Conservation (phyloP, 35 echinoderm and acorn worm genomes). For the Nesometra sesokonis region DNA sequence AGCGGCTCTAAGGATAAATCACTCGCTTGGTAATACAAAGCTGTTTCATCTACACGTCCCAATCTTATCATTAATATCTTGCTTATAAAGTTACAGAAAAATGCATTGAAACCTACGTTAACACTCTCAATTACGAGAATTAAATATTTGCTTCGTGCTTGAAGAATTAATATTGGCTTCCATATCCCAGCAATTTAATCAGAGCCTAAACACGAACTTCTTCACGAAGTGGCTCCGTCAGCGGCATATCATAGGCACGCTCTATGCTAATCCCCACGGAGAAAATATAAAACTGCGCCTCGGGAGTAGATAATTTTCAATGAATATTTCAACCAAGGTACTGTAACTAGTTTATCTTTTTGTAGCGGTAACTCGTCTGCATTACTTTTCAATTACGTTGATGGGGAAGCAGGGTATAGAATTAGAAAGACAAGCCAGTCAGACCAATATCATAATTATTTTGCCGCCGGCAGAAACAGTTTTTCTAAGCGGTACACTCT, state of each 20-base stretch:
- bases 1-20: too few relatives aligned
- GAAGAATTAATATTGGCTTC: background rate
- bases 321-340: background rate
- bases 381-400: background rate
- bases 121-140: background rate
- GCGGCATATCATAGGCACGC: background rate
- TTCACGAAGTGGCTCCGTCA: background rate
- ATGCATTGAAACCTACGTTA: background rate
- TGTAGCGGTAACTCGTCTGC: background rate
- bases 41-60: background rate
- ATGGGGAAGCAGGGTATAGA: background rate
- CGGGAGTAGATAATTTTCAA: background rate
- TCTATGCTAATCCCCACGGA: background rate
- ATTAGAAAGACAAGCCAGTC: background rate
- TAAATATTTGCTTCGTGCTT: background rate
- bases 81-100: background rate
- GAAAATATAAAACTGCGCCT: background rate
- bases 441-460: constrained; percentile 1
- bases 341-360: background rate
- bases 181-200: background rate
- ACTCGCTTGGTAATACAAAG: too few relatives aligned
- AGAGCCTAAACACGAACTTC: background rate
- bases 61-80: background rate
- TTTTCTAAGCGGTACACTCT: background rate
- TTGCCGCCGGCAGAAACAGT: background rate